These are phyloP conservation scores for Troides aeacus DNA, from an alignment of 2,888 invertebrate species.

Conservation along the genomic window DNA sequence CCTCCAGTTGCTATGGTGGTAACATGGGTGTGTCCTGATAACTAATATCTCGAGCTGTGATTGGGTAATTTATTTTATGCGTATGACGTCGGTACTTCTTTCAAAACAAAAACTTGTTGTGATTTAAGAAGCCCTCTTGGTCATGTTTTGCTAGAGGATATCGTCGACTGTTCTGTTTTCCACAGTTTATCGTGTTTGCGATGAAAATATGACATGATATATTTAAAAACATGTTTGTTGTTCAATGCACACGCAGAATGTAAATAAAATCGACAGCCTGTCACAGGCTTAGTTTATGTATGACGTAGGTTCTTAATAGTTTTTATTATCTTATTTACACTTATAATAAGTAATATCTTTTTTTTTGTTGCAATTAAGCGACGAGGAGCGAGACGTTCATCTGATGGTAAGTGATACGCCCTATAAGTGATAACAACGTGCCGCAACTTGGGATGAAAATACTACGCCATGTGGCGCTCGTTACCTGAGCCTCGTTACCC, in stretches of 20 bases:
- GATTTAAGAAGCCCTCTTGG: conserved; percentile 54
- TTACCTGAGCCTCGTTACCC: no score
- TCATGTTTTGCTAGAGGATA: conserved; percentile 68
- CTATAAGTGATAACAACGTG: no score
- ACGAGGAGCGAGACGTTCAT: no score
- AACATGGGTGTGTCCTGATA: conserved; percentile 75
- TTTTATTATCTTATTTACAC: background rate
- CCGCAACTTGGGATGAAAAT: no score
- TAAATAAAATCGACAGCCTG: background rate
- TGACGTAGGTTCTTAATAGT: background rate
- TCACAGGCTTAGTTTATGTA: background rate
- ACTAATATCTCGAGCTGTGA: conserved; percentile 50
- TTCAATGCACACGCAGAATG: conserved; percentile 34
- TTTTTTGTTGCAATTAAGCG: no score
- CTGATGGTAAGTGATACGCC: no score
- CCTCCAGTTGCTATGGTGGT: conserved; percentile 59
- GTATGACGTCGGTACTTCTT: conserved; percentile 58
- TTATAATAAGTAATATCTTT: background rate
- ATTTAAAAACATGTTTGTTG: conserved; percentile 60
- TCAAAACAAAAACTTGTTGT: conserved; percentile 72
- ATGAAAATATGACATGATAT: conserved; percentile 72
- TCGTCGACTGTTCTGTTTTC: conserved; percentile 62
- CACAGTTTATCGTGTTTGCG: conserved; percentile 73
- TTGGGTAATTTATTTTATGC: conserved; percentile 50
- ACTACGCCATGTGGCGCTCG: no score